Conservation (phyloP, 2,113 vertebrate species). For the Sceloporus tristichus region DNA sequence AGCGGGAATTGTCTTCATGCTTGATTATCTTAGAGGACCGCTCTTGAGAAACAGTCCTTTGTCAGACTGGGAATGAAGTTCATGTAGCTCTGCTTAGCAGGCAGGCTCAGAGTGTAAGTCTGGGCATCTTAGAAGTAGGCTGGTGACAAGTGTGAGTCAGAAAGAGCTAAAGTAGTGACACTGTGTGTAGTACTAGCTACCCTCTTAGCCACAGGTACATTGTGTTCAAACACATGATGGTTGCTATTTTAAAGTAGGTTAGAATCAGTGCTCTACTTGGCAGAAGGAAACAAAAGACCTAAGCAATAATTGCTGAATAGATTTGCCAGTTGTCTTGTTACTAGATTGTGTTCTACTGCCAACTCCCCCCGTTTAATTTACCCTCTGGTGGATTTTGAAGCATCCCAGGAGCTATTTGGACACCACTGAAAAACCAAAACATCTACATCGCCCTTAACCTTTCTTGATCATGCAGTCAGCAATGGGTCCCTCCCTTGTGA, state of each 20-base stretch:
- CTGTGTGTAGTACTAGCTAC: background rate
- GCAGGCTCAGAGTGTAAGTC: fast-evolving
- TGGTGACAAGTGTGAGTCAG: background rate
- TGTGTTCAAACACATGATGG: background rate
- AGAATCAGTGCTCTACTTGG: background rate
- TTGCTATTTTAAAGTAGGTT: conserved; percentile 9
- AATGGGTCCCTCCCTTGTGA: background rate
- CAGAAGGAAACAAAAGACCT: background rate
- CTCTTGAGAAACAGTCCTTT: fast-evolving
- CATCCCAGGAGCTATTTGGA: fast-evolving
- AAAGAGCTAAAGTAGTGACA: background rate
- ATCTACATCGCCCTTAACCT: background rate
- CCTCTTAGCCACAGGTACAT: background rate
- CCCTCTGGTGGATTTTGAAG: background rate
- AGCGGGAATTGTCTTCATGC: background rate
- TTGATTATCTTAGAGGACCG: background rate
- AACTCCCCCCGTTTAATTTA: background rate
- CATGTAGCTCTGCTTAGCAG: fast-evolving
- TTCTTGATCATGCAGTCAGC: background rate
- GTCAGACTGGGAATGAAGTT: fast-evolving
- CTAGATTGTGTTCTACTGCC: conserved; percentile 4
- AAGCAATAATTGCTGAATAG: background rate
- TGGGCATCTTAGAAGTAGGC: fast-evolving
- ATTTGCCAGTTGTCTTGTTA: conserved; percentile 1
- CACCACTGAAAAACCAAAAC: background rate